Conservation (phyloP, 1,140 invertebrate genomes). For the Rhopalosiphum maidis region DNA sequence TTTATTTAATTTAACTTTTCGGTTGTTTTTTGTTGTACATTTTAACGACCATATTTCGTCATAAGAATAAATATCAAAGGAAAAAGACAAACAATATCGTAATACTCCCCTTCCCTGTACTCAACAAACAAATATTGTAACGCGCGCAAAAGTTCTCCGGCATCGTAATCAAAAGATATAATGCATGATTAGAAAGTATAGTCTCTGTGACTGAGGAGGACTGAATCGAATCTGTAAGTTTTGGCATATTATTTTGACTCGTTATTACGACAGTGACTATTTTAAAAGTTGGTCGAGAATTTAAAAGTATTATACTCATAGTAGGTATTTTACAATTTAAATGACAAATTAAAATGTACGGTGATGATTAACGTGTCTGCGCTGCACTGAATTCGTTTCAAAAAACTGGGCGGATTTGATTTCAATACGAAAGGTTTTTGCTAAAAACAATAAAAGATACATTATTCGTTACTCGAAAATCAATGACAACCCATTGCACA, state of each 20-base stretch:
- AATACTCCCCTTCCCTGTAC: not conserved
- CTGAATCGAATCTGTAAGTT: not conserved
- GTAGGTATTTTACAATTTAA: not conserved
- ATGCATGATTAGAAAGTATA: conserved; percentile 17
- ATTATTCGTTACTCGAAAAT: not conserved
- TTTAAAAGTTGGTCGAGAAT: not conserved
- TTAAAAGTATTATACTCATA: not conserved
- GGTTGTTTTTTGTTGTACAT: not conserved
- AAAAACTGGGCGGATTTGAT: not conserved
- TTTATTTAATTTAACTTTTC: not conserved
- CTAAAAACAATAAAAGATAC: not conserved
- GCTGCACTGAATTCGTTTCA: not conserved
- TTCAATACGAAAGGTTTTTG: not conserved
- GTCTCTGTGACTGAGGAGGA: not conserved
- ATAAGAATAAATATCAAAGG: conserved; percentile 17
- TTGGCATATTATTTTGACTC: not conserved
- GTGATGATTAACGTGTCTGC: not conserved
- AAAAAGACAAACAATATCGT: not conserved
- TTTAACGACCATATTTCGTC: conserved; percentile 7
- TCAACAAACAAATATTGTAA: not conserved
- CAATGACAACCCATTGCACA: not conserved
- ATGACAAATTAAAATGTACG: not conserved
- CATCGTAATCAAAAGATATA: not conserved
- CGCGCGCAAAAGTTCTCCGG: not conserved
- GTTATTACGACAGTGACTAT: not conserved